phyloP scores from a whole-genome alignment of 1,140 invertebrate genomes.

The Procambarus clarkii region DNA sequence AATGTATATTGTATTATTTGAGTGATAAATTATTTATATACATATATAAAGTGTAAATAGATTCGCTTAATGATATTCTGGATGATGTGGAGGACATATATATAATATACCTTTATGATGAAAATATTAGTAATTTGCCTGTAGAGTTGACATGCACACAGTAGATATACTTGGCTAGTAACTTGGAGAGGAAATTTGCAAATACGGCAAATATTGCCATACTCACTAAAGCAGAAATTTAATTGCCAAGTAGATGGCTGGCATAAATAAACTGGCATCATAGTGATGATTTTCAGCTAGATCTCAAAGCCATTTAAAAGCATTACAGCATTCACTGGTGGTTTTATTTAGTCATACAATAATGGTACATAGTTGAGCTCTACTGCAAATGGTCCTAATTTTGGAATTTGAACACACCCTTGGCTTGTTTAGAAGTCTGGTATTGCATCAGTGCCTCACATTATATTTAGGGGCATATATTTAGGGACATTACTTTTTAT shows the following conservation, averaged over 20 bases:
- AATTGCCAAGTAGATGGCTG: not conserved
- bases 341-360: not conserved
- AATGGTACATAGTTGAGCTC: not conserved
- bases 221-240: not conserved
- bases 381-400: not conserved
- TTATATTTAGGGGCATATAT: not conserved
- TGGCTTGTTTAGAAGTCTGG: not conserved
- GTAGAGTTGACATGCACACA: not conserved
- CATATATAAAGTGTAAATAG: not conserved
- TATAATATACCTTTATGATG: not conserved
- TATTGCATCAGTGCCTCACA: conserved; percentile 10
- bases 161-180: not conserved
- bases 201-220: not conserved
- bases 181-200: not conserved
- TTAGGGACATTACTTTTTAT: not conserved
- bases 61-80: not conserved
- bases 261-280: not conserved
- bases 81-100: not conserved
- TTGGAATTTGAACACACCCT: not conserved
- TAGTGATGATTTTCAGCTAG: not conserved
- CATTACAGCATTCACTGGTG: not conserved
- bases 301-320: not conserved
- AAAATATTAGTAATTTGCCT: not conserved
- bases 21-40: not conserved
- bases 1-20: not conserved